Evolutionary conservation across 2,797 vertebrate genomes (phyloP).

Genomic region (Sebastes variabilis): DNA sequence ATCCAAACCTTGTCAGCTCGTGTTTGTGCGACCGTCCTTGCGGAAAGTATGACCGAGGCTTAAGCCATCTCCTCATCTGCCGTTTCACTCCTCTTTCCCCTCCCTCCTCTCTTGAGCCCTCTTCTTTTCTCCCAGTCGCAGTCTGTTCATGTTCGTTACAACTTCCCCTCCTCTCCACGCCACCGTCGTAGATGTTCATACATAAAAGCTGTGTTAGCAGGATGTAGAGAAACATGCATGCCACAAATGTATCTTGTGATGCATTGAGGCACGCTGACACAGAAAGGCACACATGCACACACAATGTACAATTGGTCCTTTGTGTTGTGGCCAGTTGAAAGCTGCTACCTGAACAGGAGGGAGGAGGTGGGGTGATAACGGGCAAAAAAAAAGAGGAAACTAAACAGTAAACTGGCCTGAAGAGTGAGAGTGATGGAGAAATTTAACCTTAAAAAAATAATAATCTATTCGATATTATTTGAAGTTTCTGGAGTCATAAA

Average conservation of each 20-base stretch:
- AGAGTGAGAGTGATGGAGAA: neutral
- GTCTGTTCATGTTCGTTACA: constrained; percentile 32
- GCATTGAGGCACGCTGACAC: constrained; percentile 6
- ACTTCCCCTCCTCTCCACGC: neutral
- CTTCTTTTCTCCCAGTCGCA: constrained; percentile 9
- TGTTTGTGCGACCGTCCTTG: too few species aligned
- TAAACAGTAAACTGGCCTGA: neutral
- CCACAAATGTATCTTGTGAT: constrained; percentile 10
- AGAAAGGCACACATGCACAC: constrained; percentile 3
- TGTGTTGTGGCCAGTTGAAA: constrained; percentile 27
- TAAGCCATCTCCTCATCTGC: neutral
- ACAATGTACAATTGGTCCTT: constrained; percentile 35
- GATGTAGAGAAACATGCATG: constrained; percentile 12
- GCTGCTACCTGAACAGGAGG: constrained; percentile 45
- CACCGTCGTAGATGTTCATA: neutral
- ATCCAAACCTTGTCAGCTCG: too few species aligned
- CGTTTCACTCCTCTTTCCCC: neutral
- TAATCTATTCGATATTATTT: neutral
- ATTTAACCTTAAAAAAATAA: neutral
- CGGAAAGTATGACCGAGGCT: too few species aligned
- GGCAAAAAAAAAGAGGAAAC: neutral
- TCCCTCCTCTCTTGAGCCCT: neutral
- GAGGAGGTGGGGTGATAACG: neutral
- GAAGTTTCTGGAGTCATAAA: neutral
- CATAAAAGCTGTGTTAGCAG: constrained; percentile 1